These are phyloP conservation scores for Porites rus DNA, from an alignment of 92 coral and sea anemone genomes.

Conservation along the genomic window DNA sequence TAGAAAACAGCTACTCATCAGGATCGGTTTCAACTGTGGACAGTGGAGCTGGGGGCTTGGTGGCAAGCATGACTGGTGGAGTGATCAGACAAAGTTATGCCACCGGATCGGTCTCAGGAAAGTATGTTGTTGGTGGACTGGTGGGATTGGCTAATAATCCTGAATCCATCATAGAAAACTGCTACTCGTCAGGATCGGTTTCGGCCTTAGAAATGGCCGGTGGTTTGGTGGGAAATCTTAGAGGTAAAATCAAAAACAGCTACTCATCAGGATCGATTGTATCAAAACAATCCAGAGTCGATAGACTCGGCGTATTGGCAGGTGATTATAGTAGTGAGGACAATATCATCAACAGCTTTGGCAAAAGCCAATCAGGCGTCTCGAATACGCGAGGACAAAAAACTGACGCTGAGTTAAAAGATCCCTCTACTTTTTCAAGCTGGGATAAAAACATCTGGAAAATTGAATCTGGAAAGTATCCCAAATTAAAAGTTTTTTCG, in stretches of 20 bases:
- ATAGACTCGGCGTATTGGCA: neutral
- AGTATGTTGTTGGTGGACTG: neutral
- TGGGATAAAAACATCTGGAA: constrained; percentile 6
- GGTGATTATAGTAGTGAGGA: neutral
- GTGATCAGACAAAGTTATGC: constrained; percentile 7
- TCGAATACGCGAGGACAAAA: constrained; percentile 2
- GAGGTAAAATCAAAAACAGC: neutral
- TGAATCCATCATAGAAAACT: neutral
- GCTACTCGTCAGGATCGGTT: constrained; percentile 3
- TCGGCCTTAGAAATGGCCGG: neutral
- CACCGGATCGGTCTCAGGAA: neutral
- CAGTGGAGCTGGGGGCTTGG: constrained; percentile 7
- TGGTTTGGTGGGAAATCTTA: neutral
- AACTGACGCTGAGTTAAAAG: constrained; percentile 3
- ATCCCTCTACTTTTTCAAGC: constrained; percentile 9
- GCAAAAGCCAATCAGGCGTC: constrained; percentile 7
- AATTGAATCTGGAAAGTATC: constrained; percentile 7
- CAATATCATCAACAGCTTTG: constrained; percentile 4
- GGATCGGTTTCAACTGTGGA: constrained; percentile 4
- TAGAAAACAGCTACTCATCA: constrained; percentile 5
- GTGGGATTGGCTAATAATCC: neutral
- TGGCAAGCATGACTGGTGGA: neutral
- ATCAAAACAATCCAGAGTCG: constrained; percentile 7
- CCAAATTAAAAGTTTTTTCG: neutral
- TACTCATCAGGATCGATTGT: neutral